Evolutionary conservation across 1,140 invertebrate genomes (phyloP).

Genomic region (Lasioglossum albipes): DNA sequence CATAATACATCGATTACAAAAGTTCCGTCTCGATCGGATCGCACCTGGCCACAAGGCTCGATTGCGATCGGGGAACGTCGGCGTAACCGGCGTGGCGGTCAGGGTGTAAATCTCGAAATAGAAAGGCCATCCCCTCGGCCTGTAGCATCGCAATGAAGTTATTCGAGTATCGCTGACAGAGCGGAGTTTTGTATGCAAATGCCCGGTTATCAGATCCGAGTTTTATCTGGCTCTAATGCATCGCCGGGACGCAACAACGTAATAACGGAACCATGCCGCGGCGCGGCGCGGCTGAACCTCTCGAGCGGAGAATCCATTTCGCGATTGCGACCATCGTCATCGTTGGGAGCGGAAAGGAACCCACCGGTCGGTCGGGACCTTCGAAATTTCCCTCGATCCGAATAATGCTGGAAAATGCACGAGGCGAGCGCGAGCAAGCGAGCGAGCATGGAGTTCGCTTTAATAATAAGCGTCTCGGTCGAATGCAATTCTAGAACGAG

Average conservation of each 20-base stretch:
- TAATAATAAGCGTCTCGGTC: slow-evolving; percentile 60
- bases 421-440: no score
- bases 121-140: not conserved
- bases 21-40: not conserved
- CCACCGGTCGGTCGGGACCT: not conserved
- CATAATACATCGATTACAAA: not conserved
- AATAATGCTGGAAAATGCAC: slow-evolving; percentile 22
- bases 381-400: slow-evolving; percentile 8
- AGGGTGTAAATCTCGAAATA: not conserved
- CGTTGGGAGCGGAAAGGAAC: not conserved
- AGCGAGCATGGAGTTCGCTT: slow-evolving; percentile 2
- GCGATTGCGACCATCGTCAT: not conserved
- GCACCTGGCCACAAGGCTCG: not conserved
- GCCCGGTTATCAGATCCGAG: slow-evolving; percentile 20
- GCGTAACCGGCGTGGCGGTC: no score
- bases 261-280: slow-evolving; percentile 8
- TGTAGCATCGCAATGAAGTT: slow-evolving; percentile 5
- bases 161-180: not conserved
- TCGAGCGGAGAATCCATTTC: slow-evolving; percentile 4
- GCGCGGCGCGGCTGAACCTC: no score
- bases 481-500: slow-evolving; percentile 63
- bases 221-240: not conserved
- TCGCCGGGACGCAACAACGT: slow-evolving; percentile 11
- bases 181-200: slow-evolving; percentile 24
- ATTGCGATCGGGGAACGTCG: not conserved